phyloP scores from a whole-genome alignment of 2,888 invertebrate species.

The Palloptera scutellata region DNA sequence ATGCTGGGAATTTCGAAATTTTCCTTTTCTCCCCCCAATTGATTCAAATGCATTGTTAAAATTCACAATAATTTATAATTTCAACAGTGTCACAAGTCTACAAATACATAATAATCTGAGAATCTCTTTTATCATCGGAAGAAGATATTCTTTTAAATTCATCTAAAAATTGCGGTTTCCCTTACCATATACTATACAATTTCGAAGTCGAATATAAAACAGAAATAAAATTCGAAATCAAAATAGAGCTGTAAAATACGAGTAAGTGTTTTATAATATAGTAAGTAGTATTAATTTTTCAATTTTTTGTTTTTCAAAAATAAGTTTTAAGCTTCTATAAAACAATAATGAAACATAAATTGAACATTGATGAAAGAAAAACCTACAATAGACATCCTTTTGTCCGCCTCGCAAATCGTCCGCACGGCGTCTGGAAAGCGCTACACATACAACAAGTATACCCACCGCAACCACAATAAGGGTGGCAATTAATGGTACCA shows the following conservation, averaged over 20 bases:
- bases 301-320: background rate
- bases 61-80: too few species aligned
- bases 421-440: constrained; percentile 81
- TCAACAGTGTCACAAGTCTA: too few species aligned
- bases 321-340: background rate
- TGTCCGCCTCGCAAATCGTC: constrained; percentile 84
- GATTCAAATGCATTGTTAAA: too few species aligned
- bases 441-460: constrained; percentile 89
- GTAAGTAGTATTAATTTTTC: background rate
- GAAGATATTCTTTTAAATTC: too few species aligned
- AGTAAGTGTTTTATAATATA: background rate
- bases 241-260: constrained; percentile 11
- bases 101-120: too few species aligned
- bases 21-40: too few species aligned
- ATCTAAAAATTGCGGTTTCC: too few species aligned
- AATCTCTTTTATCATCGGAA: too few species aligned
- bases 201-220: constrained; percentile 23
- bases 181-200: too few species aligned
- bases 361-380: constrained; percentile 25
- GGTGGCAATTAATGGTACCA: constrained; percentile 89
- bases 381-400: constrained; percentile 80
- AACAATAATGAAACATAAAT: background rate
- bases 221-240: constrained; percentile 40
- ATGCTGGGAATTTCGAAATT: too few species aligned
- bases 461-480: constrained; percentile 90